Percentiles rank a stretch among this genome's conserved stretches.
These are phyloP conservation scores for Gobionotothen gibberifrons DNA, from an alignment of 2,797 vertebrate genomes.

Conservation along the genomic window DNA sequence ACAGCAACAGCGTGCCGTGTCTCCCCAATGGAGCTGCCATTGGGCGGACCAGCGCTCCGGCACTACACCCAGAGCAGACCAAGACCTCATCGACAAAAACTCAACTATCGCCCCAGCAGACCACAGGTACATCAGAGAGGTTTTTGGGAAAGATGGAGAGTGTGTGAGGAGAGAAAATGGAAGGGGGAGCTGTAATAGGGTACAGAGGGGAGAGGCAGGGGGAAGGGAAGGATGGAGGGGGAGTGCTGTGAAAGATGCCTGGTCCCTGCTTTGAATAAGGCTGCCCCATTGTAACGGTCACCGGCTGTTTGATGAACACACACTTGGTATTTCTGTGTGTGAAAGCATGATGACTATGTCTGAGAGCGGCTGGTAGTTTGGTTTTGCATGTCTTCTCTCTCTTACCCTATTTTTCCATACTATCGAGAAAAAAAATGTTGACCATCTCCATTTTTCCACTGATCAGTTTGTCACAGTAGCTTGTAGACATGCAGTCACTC, in stretches of 20 bases:
- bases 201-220: slow-evolving; percentile 81
- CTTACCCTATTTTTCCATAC: slow-evolving; percentile 10
- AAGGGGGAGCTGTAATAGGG: slow-evolving; percentile 74
- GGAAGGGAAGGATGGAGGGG: slow-evolving; percentile 79
- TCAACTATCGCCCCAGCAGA: slow-evolving; percentile 82
- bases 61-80: slow-evolving; percentile 86
- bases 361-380: slow-evolving; percentile 37
- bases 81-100: slow-evolving; percentile 83
- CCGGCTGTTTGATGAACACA: slow-evolving; percentile 67
- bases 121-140: slow-evolving; percentile 74
- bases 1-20: slow-evolving; percentile 84
- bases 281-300: slow-evolving; percentile 72
- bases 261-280: slow-evolving; percentile 71
- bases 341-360: slow-evolving; percentile 31
- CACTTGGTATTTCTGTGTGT: slow-evolving; percentile 46
- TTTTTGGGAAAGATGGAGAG: slow-evolving; percentile 60
- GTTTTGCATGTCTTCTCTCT: slow-evolving; percentile 46
- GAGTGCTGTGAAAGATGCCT: slow-evolving; percentile 73
- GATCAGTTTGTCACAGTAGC: slow-evolving; percentile 64
- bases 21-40: slow-evolving; percentile 86
- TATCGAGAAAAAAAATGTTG: slow-evolving; percentile 35
- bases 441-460: slow-evolving; percentile 58
- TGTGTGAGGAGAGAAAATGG: slow-evolving; percentile 68
- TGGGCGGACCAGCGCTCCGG: slow-evolving; percentile 83
- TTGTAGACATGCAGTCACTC: slow-evolving; percentile 67